A percentile compares a stretch with the other conserved stretches of the same genome.
These are phyloP conservation scores for Malurus elegans DNA, from an alignment of 2,113 vertebrate genomes.

Conservation along the genomic window DNA sequence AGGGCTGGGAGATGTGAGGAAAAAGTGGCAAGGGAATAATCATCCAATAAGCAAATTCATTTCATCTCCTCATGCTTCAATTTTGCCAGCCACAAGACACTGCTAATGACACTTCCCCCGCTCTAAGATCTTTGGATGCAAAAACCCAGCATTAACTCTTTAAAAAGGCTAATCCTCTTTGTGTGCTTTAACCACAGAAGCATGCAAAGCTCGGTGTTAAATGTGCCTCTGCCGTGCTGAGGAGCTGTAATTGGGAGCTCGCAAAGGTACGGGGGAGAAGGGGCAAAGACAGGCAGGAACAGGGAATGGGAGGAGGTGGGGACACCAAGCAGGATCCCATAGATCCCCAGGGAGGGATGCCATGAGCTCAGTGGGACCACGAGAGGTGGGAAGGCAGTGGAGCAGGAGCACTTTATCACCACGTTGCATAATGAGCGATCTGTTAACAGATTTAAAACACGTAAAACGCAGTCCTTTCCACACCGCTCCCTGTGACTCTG, in stretches of 20 bases:
- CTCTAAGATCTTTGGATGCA: slow-evolving; percentile 45
- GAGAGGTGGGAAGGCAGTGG: not conserved
- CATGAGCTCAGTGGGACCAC: not conserved
- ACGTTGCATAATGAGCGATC: not conserved
- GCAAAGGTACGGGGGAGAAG: not conserved
- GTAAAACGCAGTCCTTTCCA: not conserved
- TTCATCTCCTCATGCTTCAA: slow-evolving; percentile 62
- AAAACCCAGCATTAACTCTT: slow-evolving; percentile 46
- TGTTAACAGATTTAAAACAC: not conserved
- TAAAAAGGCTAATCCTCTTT: slow-evolving; percentile 60
- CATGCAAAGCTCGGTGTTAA: slow-evolving; percentile 19
- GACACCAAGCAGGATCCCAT: not conserved
- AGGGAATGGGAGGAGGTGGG: not conserved
- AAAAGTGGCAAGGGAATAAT: slow-evolving; percentile 29
- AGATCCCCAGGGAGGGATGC: not conserved
- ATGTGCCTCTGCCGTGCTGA: slow-evolving; percentile 23
- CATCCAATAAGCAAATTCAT: slow-evolving; percentile 53
- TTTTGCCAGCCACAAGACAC: slow-evolving; percentile 45
- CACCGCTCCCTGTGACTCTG: not conserved
- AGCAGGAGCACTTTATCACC: not conserved
- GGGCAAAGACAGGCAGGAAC: not conserved
- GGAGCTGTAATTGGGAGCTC: not conserved
- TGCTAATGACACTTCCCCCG: slow-evolving; percentile 41
- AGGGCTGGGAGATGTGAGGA: slow-evolving; percentile 39
- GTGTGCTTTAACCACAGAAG: slow-evolving; percentile 27